phyloP scores from a whole-genome alignment of 2,113 vertebrate genomes.

The Ceratotherium simum region DNA sequence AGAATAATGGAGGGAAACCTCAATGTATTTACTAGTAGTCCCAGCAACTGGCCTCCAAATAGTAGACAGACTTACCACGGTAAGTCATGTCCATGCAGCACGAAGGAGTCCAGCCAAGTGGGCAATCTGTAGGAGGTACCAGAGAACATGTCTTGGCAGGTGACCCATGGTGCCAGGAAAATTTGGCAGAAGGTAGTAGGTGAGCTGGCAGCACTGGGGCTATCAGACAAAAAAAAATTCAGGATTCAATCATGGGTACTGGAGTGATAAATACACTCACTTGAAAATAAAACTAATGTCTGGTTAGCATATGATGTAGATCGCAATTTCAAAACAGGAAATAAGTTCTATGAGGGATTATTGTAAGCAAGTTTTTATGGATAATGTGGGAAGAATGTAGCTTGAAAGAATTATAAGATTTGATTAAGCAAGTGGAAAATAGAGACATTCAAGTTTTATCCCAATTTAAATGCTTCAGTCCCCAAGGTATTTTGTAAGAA shows the following conservation, averaged over 20 bases:
- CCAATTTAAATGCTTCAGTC: slow-evolving; percentile 49
- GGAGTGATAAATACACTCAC: neutral
- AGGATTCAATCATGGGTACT: neutral
- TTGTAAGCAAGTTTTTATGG: slow-evolving; percentile 1
- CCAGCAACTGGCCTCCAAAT: neutral
- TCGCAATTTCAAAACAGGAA: neutral
- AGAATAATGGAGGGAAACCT: neutral
- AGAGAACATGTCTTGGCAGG: neutral
- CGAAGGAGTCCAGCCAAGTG: neutral
- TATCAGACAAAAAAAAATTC: neutral
- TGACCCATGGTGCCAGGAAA: neutral
- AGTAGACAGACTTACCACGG: neutral
- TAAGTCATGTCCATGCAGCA: neutral
- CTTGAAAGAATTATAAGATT: slow-evolving; percentile 61
- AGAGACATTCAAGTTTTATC: slow-evolving; percentile 65
- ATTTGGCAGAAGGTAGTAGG: neutral
- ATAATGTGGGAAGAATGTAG: slow-evolving; percentile 30
- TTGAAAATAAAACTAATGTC: neutral
- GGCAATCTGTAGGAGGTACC: neutral
- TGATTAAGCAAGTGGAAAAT: slow-evolving; percentile 67
- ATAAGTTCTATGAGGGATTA: slow-evolving; percentile 18
- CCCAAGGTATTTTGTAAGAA: neutral
- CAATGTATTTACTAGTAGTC: neutral
- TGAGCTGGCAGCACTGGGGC: neutral
- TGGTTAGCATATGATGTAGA: neutral